phyloP scores from a whole-genome alignment of 2,888 invertebrate species.

The Mesodorylaimus sp. region DNA sequence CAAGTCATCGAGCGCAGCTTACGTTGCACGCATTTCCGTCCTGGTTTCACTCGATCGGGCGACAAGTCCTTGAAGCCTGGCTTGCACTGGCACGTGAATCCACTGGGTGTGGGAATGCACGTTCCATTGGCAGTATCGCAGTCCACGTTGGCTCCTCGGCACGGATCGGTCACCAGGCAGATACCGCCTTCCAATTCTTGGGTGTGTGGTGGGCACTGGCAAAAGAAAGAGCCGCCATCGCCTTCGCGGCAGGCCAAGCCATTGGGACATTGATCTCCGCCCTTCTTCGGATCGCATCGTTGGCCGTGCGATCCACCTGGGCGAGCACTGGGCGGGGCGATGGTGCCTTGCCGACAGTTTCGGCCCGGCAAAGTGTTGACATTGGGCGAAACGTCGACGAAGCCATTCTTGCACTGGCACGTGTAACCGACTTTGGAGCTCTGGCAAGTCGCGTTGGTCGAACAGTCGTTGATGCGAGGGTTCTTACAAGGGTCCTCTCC shows the following conservation, averaged over 20 bases:
- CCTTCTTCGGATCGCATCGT: slow-evolving; percentile 15
- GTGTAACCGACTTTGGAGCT: slow-evolving; percentile 72
- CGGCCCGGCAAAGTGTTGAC: slow-evolving; percentile 25
- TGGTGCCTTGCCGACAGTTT: slow-evolving; percentile 13
- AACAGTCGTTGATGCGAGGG: slow-evolving; percentile 57
- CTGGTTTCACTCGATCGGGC: slow-evolving; percentile 6
- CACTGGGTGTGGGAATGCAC: neutral
- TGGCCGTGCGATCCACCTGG: slow-evolving; percentile 13
- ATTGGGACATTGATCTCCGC: too few relatives aligned
- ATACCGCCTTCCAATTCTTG: too few relatives aligned
- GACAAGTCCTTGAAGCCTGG: neutral
- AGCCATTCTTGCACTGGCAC: slow-evolving; percentile 66
- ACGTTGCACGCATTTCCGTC: slow-evolving; percentile 26
- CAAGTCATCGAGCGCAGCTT: slow-evolving; percentile 9
- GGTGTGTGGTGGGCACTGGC: too few relatives aligned
- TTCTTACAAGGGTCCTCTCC: slow-evolving; percentile 16
- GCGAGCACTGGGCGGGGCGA: too few relatives aligned
- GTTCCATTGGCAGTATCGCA: neutral
- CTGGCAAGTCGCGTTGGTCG: slow-evolving; percentile 64
- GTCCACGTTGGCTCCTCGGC: slow-evolving; percentile 12
- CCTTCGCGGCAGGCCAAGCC: too few relatives aligned
- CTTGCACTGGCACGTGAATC: neutral
- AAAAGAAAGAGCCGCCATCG: too few relatives aligned
- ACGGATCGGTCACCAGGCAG: slow-evolving; percentile 22
- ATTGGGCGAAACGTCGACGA: slow-evolving; percentile 41